Conservation (phyloP, 2,888 invertebrate genomes). For the Aplocera efformata region DNA sequence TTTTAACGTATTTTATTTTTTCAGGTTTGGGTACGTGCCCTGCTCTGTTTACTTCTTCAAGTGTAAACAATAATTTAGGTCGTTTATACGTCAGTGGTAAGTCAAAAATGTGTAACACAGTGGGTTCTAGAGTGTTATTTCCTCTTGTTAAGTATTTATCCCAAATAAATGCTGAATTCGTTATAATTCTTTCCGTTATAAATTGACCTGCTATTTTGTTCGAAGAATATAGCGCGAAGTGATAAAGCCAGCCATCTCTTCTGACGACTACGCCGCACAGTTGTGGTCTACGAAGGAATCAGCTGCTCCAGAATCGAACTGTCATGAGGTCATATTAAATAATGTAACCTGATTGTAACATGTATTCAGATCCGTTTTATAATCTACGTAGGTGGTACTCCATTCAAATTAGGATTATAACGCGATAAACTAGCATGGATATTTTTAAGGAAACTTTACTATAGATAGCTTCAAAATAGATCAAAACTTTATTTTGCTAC, state of each 20-base stretch:
- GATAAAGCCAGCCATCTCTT: conserved; percentile 39
- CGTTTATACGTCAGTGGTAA: conserved; percentile 62
- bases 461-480: no score
- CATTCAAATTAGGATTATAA: background rate
- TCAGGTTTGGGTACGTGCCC: conserved; percentile 53
- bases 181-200: conserved; percentile 63
- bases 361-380: background rate
- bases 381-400: background rate
- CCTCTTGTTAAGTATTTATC: conserved; percentile 65
- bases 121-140: conserved; percentile 60
- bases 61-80: conserved; percentile 53
- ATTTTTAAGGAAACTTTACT: no score
- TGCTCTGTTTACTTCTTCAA: conserved; percentile 37
- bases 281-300: conserved; percentile 19
- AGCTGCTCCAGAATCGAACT: conserved; percentile 44
- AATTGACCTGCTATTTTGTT: conserved; percentile 60
- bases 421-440: no score
- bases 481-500: no score
- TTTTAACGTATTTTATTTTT: conserved; percentile 68
- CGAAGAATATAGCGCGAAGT: conserved; percentile 52
- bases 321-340: background rate
- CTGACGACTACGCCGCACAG: conserved; percentile 42
- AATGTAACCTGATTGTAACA: background rate
- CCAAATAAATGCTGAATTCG: conserved; percentile 71
- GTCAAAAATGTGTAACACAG: conserved; percentile 74